phyloP scores from a whole-genome alignment of 2,797 vertebrate genomes.

The Syngnathus acus region DNA sequence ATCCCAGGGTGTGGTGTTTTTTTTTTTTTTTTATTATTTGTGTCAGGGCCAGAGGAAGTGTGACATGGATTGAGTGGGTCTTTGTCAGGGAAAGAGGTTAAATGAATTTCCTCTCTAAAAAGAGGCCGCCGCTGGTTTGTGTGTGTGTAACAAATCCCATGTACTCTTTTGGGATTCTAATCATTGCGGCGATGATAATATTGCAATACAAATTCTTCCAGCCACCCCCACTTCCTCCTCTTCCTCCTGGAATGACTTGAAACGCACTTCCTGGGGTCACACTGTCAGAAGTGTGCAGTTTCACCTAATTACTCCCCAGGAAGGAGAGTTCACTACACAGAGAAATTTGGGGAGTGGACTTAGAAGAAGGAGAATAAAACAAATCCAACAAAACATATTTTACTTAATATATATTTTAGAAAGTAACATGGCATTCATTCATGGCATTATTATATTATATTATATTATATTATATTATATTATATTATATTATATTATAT shows the following conservation, averaged over 20 bases:
- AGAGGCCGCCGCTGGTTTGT: conserved; percentile 26
- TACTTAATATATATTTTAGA: too few species aligned
- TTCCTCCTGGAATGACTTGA: conserved; percentile 21
- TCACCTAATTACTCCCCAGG: conserved; percentile 37
- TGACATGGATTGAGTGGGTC: conserved; percentile 30
- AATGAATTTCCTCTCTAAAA: conserved; percentile 48
- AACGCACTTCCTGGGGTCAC: conserved; percentile 51
- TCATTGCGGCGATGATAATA: background rate
- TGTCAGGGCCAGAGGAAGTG: conserved; percentile 32
- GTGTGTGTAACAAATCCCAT: background rate
- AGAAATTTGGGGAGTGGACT: conserved; percentile 1
- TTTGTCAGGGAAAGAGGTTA: conserved; percentile 27
- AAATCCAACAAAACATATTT: background rate
- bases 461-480: too few species aligned
- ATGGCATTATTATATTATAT: too few species aligned
- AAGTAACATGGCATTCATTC: too few species aligned
- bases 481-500: too few species aligned
- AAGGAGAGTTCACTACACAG: conserved; percentile 14
- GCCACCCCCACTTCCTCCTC: conserved; percentile 27
- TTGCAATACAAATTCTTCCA: background rate
- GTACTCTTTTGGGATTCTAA: background rate
- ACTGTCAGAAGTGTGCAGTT: conserved; percentile 26
- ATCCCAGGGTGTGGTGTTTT: background rate
- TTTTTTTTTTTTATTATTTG: conserved; percentile 1
- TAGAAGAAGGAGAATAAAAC: background rate